Evolutionary conservation across 2,888 invertebrate species (phyloP), one percentile per base, ranked within the genome.

Genomic region (Phlogophora meticulosa): DNA sequence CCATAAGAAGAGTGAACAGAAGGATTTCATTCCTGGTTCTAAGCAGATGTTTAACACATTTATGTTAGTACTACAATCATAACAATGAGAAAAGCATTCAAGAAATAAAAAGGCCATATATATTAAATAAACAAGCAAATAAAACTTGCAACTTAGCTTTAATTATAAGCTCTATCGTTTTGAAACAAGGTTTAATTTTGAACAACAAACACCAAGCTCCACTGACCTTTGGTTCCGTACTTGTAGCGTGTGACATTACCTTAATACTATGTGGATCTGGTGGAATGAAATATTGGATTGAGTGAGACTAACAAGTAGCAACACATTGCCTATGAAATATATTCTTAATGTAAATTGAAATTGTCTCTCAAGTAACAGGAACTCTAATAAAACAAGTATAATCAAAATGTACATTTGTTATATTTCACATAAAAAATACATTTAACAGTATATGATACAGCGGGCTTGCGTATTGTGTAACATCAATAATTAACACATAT

Each of bases 361-460:
- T 17, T 58, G 22, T 34, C 32, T 32, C 48, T 38, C n/a, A 17
- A 24, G 15, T 42, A 24, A 48, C 24, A 69, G 65, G 69, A 43
- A 48, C 73, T 69, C 68, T 75, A 93, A 93, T 93, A 91, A 94
- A 94, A 94, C 93, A 91, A 93, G 78, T 77, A 61, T 81, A 73
- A 77, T 82, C 72, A 91, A 92, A 94, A 93, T 92, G 89, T 94
- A 92, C 92, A 94, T 93, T 92, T 86, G 88, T 93, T 94, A 93
- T 94, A 95, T 94, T 95, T 94, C 90, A 94, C 92, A 93, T 93
- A 93, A 91, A 92, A 94, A 93, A 92, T 91, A 92, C 92, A 93
- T 87, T 69, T 73, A 90, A 91, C 90, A 91, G 90, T 91, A 71
- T 85, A 89, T 89, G 83, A 87, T 89, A 92, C 90, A 92, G 88